These are phyloP conservation scores for Varroa destructor DNA, from an alignment of 1,140 invertebrate species.

Conservation along the genomic window DNA sequence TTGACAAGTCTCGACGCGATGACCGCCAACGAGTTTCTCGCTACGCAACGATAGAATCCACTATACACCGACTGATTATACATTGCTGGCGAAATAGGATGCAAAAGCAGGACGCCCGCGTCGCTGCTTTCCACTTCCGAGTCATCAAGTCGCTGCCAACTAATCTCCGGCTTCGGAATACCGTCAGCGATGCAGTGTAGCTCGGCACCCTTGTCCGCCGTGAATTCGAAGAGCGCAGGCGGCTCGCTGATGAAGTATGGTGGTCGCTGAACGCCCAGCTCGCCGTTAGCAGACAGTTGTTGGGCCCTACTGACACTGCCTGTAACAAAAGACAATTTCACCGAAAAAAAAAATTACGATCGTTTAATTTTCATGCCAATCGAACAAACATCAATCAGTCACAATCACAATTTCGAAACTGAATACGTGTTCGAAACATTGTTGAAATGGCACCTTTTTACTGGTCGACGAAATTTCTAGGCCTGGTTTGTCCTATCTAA, in stretches of 20 bases:
- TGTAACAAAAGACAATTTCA: not conserved
- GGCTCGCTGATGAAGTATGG: constrained; percentile 26
- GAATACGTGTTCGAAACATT: no score
- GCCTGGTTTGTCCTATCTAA: no score
- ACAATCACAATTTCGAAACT: no score
- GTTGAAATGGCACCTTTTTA: no score
- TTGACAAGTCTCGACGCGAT: constrained; percentile 25
- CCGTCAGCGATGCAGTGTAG: constrained; percentile 19
- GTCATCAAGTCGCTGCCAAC: constrained; percentile 11
- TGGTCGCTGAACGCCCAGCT: constrained; percentile 18
- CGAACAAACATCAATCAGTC: no score
- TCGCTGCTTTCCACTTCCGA: constrained; percentile 21
- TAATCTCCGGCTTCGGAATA: constrained; percentile 11
- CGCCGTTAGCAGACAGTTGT: constrained; percentile 8
- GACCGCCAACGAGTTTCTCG: constrained; percentile 9
- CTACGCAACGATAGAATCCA: constrained; percentile 20
- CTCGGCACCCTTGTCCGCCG: constrained; percentile 20
- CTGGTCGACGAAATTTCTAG: no score
- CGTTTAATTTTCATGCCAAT: no score
- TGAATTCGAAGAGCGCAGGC: constrained; percentile 17
- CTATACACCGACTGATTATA: constrained; percentile 26
- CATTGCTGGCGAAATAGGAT: constrained; percentile 22
- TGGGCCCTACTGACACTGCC: not conserved
- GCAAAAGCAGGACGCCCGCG: constrained; percentile 9
- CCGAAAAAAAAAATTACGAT: no score